Base-by-base conservation (phyloP, 1,140 invertebrate species). In the Oscheius sp. region DNA sequence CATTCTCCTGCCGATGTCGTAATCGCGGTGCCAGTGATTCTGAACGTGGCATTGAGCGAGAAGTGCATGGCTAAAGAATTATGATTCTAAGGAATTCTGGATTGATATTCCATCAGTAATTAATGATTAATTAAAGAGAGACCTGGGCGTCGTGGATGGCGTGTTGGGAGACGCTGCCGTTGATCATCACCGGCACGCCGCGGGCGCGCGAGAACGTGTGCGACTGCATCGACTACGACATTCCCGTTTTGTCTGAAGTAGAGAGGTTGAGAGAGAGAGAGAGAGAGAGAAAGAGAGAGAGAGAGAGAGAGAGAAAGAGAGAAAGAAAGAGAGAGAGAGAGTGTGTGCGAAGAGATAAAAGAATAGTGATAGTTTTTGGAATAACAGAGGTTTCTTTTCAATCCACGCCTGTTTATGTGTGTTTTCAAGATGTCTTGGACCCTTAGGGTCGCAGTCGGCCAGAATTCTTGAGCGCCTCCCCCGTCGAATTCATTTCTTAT, bases 121-220 rank as follows among this genome's bases (percentile, higher is more conserved):
- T 62, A 4, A 13, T 38, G 49, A 31, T 42, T 65, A 36, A n/a
- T 26, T 35, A 73, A 64, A 71, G 20, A 70, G 23, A 26, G 10
- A 20, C 68, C 69, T 71, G 59, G 3, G 46, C 34, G 20, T 63
- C 42, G 42, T 62, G 62, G 28, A 73, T 38, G 15, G 29, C 20
- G 55, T 74, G 69, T 26, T 68, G 46, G 23, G 68, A 72, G 7
- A 59, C 45, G 38, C 46, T 45, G 32, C 76, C 76, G 62, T 77
- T 77, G 20, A 76, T 66, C 34, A 49, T 55, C 18, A 77, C 69
- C 7, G 76, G 66, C n/a, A 73, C 67, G 29, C 76, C 76, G 32
- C 76, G 67, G 31, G 62, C 65, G n/a, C 74, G 66, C 52, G 73
- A 59, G 68, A 77, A 77, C 28, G 76, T 77, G 32, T 77, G 76